Percentiles rank a stretch among this genome's conserved stretches.
Conservation (phyloP, 2,113 vertebrate genomes). For the Hyperopisus bebe region DNA sequence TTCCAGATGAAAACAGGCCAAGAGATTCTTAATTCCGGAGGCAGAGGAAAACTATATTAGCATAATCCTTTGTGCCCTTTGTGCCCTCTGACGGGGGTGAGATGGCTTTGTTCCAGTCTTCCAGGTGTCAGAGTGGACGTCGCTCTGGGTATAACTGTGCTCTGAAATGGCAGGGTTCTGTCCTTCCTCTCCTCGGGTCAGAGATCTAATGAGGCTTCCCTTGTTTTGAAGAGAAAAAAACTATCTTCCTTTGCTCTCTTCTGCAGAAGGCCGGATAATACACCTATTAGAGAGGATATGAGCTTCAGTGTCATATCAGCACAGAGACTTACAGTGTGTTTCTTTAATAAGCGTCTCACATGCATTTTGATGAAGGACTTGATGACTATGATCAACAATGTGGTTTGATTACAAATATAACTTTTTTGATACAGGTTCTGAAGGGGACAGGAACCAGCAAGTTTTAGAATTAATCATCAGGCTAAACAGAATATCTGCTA, state of each 20-base stretch:
- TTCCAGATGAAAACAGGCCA: constrained; percentile 14
- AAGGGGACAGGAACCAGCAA: neutral
- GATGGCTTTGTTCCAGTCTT: neutral
- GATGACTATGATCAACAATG: neutral
- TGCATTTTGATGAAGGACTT: neutral
- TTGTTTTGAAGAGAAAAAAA: neutral
- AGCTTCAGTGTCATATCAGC: neutral
- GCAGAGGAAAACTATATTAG: constrained; percentile 18
- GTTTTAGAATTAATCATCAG: neutral
- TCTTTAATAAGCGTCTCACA: neutral
- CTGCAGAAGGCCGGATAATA: constrained; percentile 26
- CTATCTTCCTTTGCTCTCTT: constrained; percentile 23
- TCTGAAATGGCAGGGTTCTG: neutral
- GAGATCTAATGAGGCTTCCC: neutral
- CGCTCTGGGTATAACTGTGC: neutral
- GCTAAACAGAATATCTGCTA: neutral
- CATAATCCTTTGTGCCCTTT: constrained; percentile 28
- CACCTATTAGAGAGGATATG: constrained; percentile 25
- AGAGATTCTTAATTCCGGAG: neutral
- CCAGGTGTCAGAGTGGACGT: neutral
- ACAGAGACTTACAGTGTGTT: neutral
- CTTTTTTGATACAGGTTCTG: neutral
- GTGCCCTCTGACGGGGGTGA: neutral
- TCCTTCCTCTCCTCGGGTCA: neutral
- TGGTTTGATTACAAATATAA: neutral